These are phyloP conservation scores for Dinomys branickii DNA, from an alignment of 2,113 vertebrate species.

Conservation along the genomic window DNA sequence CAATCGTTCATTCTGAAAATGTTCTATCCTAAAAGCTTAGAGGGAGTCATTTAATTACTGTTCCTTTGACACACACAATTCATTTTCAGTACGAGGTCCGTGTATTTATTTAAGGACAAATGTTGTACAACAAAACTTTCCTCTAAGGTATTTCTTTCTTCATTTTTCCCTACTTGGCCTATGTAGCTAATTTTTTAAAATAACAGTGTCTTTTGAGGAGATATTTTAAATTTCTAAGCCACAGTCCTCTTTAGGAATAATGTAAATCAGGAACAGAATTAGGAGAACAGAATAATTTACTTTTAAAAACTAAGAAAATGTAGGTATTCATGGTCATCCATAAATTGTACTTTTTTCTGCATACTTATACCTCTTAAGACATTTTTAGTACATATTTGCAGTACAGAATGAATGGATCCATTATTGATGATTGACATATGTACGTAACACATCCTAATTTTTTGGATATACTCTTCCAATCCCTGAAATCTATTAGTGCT, in stretches of 20 bases:
- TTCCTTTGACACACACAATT: conserved; percentile 84
- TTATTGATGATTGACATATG: not conserved
- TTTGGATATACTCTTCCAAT: not conserved
- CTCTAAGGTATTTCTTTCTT: conserved; percentile 82
- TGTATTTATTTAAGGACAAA: conserved; percentile 85
- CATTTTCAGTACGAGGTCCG: conserved; percentile 81
- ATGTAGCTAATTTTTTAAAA: conserved; percentile 57
- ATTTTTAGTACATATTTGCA: not conserved
- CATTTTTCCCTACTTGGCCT: conserved; percentile 71
- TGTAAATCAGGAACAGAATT: not conserved
- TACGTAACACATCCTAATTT: not conserved
- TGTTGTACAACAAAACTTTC: conserved; percentile 82
- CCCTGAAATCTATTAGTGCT: not conserved
- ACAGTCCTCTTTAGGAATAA: conserved; percentile 58
- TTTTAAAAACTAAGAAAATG: not conserved
- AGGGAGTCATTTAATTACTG: conserved; percentile 86
- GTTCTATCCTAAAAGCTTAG: conserved; percentile 82
- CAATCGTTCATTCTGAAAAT: conserved; percentile 86
- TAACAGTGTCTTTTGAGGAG: conserved; percentile 66
- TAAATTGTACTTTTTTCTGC: not conserved
- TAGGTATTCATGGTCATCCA: not conserved
- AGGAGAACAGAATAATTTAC: not conserved
- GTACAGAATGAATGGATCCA: not conserved
- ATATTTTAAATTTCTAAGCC: conserved; percentile 74
- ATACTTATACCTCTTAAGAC: not conserved